Evolutionary conservation across 2,797 vertebrate genomes (phyloP), one percentile per base, ranked within the genome.

Genomic region (Ambastaia sidthimunki): DNA sequence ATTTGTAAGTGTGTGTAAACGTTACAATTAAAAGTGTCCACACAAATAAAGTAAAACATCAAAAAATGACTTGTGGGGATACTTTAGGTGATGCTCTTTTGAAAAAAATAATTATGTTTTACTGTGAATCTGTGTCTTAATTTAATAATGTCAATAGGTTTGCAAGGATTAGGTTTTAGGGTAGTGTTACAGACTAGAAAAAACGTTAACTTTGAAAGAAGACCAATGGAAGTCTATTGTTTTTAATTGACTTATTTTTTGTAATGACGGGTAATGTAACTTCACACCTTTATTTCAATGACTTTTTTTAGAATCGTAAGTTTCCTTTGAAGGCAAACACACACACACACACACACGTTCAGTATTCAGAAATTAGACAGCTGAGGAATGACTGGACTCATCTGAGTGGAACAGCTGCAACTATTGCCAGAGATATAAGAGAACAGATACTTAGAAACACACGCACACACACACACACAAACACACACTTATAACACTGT

Each of bases 391-490:
- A 80, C 23, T 47, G 50, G 62, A 72, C 70, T 79, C 69, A 72
- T 79, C 77, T 78, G 63, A 73, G 34, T 25, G 37, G 41, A 74
- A 74, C 81, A 82, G 81, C 76, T 82, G 81, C 70, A 71, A 48
- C 69, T 82, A 59, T 59, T 59, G 62, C 73, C 70, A 62, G 31
- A 47, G 55, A 82, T 63, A 73, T 34, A 37, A 76, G 25, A 52
- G 52, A 60, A 54, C 65, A 60, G 48, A 74, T 67, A 57, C 65
- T 25, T 63, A 80, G 25, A 82, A 28, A 82, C 34, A 48, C 57
- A 41, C 25, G 37, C 11, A 52, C 19, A 21, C 25, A 78, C 34
- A 68, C 57, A 72, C 16, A 25, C 21, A 60, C 52, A 70, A 28
- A 76, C 68, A 70, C 47, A 67, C 31, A 55, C 48, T 63, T 65